Conservation (phyloP, 2,888 invertebrate genomes). For the Panorpa germanica region DNA sequence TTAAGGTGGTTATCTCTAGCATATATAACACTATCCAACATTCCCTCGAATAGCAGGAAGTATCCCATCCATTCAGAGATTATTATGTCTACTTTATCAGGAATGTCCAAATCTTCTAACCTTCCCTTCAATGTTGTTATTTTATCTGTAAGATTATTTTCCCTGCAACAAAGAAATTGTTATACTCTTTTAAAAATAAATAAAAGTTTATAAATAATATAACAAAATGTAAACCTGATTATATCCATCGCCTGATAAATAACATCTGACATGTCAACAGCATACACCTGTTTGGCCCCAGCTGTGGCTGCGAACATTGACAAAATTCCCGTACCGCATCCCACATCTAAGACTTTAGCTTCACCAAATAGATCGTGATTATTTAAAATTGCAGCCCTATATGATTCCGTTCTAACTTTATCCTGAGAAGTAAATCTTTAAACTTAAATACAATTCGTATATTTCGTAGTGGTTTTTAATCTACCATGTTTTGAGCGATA, state of each 20-base stretch:
- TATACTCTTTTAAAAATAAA: neutral
- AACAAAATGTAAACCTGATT: slow-evolving; percentile 62
- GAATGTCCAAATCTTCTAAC: slow-evolving; percentile 64
- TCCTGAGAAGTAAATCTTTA: slow-evolving; percentile 32
- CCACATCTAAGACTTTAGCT: slow-evolving; percentile 83
- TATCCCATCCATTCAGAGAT: slow-evolving; percentile 99
- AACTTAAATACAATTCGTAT: too few relatives aligned
- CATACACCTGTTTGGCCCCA: slow-evolving; percentile 78
- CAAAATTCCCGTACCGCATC: slow-evolving; percentile 93
- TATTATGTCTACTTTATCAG: slow-evolving; percentile 74
- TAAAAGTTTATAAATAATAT: slow-evolving; percentile 11
- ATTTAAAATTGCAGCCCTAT: slow-evolving; percentile 61
- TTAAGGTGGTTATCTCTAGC: slow-evolving; percentile 68
- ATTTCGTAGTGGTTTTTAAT: neutral
- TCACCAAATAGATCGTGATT: slow-evolving; percentile 49
- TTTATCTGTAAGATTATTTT: slow-evolving; percentile 35
- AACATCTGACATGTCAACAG: slow-evolving; percentile 91
- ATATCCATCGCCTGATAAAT: slow-evolving; percentile 93
- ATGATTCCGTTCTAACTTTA: slow-evolving; percentile 68
- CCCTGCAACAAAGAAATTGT: slow-evolving; percentile 15
- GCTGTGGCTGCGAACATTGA: slow-evolving; percentile 96
- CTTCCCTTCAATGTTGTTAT: slow-evolving; percentile 63
- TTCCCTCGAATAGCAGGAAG: slow-evolving; percentile 88
- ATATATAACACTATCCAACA: slow-evolving; percentile 85
- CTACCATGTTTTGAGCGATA: too few relatives aligned